Conservation (phyloP, 2,888 invertebrate genomes). For the Ophion slaviceki region DNA sequence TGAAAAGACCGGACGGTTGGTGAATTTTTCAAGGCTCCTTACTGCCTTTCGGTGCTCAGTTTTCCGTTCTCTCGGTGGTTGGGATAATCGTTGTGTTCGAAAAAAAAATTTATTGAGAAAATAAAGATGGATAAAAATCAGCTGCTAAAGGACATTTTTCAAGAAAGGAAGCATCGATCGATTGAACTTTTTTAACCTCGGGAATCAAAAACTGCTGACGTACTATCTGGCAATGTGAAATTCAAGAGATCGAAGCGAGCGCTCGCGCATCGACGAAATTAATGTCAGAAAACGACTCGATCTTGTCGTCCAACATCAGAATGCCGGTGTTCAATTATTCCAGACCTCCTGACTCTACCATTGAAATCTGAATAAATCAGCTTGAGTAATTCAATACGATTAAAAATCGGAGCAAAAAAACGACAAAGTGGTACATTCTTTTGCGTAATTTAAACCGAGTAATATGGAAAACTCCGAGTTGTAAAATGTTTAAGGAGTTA, state of each 20-base stretch:
- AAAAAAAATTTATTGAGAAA: neutral
- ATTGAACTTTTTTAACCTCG: neutral
- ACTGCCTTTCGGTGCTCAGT: too few relatives aligned
- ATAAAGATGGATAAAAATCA: neutral
- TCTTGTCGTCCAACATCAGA: slow-evolving; percentile 42
- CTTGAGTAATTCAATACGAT: slow-evolving; percentile 1
- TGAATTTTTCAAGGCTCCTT: neutral
- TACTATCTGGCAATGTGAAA: slow-evolving; percentile 18
- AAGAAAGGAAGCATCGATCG: neutral
- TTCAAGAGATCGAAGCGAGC: slow-evolving; percentile 1
- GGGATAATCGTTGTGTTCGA: neutral
- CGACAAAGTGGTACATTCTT: neutral
- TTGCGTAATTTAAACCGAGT: neutral
- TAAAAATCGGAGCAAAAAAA: neutral
- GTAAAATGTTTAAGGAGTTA: too few relatives aligned
- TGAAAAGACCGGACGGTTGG: neutral
- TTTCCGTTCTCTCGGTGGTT: neutral
- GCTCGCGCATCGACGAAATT: slow-evolving; percentile 9
- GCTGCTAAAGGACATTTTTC: too few relatives aligned
- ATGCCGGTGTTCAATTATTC: slow-evolving; percentile 55
- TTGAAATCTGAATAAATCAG: slow-evolving; percentile 39
- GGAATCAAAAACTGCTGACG: neutral
- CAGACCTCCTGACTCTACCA: slow-evolving; percentile 36
- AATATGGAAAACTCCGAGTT: neutral
- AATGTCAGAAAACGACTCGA: slow-evolving; percentile 45